Base-by-base conservation (phyloP, 2,888 invertebrate genomes). In the Protodeltote pygarga region DNA sequence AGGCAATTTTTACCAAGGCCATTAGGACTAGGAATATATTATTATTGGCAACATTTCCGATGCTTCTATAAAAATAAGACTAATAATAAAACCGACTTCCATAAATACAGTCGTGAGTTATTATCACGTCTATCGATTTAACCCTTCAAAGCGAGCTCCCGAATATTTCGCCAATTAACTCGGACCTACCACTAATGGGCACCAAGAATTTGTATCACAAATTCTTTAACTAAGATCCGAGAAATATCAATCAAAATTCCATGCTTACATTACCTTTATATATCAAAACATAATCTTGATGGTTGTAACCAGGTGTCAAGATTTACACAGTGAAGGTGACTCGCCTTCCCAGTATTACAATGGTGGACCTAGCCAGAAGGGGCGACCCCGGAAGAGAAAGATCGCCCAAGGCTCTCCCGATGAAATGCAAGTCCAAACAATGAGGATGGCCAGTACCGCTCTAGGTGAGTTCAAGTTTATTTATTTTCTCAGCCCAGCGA, bases 361-460 rank as follows among this genome's bases (percentile, higher is more conserved):
- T 10, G 94, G 92, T 3, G 93, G 93, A 1, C 90, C 94, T 2
- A 94, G 93, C 34, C 95, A 95, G 57, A 97, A 97, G 86, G 97
- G 97, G 0, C 89, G 97, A 14, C 97, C 97, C 0, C 90, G 97
- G 68, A 97, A 97, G 83, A 90, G 96, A 77, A 96, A 96, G 81
- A 78, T 94, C n/a, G 80, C 88, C 5, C 93, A 92, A 49, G 90
- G 90, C 0, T 90, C 93, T 3, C 93, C 91, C 5, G 94, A 94
- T 32, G 95, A 95, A 52, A 86, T 95, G 70, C 94, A 95, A 46
- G 93, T 94, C 3, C 92, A 92, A 65, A 94, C 93, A 0, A 95
- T 95, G 95, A 92, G 95, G 74, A 94, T 95, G 91, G 94, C 95
- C 14, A 94, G 94, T 58, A 93, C 94, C 6, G 94, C 95, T 23